phyloP scores from a whole-genome alignment of 2,113 vertebrate genomes.

The Pipra filicauda region DNA sequence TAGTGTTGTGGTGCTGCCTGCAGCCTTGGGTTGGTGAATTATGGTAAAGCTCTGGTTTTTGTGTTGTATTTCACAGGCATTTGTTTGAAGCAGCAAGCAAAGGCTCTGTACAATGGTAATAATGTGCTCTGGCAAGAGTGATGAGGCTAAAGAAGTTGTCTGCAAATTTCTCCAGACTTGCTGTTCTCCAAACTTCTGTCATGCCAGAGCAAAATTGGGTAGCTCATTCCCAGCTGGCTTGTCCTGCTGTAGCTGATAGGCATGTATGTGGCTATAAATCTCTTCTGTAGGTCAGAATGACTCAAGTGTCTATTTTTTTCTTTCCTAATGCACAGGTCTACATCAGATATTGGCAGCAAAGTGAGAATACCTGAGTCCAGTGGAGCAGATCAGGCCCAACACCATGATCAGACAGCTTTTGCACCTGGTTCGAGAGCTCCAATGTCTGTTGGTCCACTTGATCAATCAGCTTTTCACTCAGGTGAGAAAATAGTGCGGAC shows the following conservation, averaged over 20 bases:
- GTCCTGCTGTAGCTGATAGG: neutral
- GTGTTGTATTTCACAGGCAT: neutral
- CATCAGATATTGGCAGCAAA: constrained; percentile 92
- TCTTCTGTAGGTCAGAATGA: neutral
- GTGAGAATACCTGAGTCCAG: constrained; percentile 81
- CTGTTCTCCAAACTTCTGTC: neutral
- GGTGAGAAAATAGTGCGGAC: constrained; percentile 69
- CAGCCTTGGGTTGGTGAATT: neutral
- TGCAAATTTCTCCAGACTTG: neutral
- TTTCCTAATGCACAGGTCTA: constrained; percentile 78
- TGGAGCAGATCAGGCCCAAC: constrained; percentile 78
- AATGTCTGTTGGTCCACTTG: constrained; percentile 81
- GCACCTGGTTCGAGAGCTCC: constrained; percentile 79
- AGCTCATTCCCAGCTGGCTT: neutral
- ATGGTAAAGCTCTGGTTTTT: neutral
- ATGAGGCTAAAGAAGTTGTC: neutral
- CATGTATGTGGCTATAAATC: rapidly evolving
- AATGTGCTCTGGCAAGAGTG: neutral
- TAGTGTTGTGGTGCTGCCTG: neutral
- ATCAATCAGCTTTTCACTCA: constrained; percentile 93
- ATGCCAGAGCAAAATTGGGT: neutral
- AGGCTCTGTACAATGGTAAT: neutral
- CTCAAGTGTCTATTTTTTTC: neutral
- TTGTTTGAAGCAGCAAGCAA: neutral
- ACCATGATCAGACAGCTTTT: constrained; percentile 83